Evolutionary conservation across 2,113 vertebrate genomes (phyloP).

Genomic region (Anseranas semipalmata): DNA sequence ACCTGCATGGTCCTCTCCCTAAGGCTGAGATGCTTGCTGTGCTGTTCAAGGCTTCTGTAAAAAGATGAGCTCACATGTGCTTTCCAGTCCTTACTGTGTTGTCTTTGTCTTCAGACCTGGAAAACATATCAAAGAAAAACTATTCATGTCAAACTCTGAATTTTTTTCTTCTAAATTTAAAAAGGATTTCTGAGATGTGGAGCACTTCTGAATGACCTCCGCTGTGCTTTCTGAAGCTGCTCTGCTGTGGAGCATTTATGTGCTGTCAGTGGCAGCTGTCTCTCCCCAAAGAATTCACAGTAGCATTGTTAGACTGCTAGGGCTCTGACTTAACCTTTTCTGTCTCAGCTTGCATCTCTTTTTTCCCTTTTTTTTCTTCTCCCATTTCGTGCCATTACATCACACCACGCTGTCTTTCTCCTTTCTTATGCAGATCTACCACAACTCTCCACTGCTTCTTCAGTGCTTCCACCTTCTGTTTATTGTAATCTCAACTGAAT

Average conservation of each 20-base stretch:
- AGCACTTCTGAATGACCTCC: slow-evolving; percentile 20
- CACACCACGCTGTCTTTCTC: not conserved
- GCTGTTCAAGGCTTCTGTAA: not conserved
- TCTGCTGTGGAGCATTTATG: not conserved
- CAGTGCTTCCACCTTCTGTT: not conserved
- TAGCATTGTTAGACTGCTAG: not conserved
- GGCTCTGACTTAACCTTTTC: not conserved
- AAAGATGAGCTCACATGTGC: not conserved
- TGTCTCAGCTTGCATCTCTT: not conserved
- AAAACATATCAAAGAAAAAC: slow-evolving; percentile 44
- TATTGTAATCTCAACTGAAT: not conserved
- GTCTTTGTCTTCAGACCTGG: not conserved
- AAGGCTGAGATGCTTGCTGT: not conserved
- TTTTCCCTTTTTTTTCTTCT: not conserved
- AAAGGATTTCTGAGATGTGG: not conserved
- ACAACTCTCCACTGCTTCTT: not conserved
- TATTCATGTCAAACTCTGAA: not conserved
- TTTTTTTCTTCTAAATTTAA: slow-evolving; percentile 32
- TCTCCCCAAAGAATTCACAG: not conserved
- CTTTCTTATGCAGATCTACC: not conserved
- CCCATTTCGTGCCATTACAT: not conserved
- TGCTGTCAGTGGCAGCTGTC: slow-evolving; percentile 3
- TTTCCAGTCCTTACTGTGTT: not conserved
- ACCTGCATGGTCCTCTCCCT: not conserved
- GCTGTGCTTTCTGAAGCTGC: not conserved